A percentile compares a stretch with the other conserved stretches of the same genome.
Evolutionary conservation across 1,140 invertebrate genomes (phyloP).

Genomic region (Octopus sinensis): DNA sequence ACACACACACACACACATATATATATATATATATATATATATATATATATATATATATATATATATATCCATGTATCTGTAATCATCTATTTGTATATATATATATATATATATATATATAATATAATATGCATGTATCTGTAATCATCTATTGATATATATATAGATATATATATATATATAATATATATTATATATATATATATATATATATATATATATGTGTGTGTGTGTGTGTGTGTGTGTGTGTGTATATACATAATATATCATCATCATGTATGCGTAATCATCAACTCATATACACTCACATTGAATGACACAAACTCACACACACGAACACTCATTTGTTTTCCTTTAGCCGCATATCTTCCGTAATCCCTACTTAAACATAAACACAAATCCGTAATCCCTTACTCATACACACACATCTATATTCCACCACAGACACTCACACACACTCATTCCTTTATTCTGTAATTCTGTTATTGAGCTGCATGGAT

Average conservation of each 20-base stretch:
- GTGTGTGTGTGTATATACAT: neutral
- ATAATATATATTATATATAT: slow-evolving; percentile 5
- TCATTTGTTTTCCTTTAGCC: no score
- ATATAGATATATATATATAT: neutral
- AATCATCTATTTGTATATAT: neutral
- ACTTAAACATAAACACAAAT: no score
- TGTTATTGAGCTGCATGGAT: neutral
- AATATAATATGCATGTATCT: neutral
- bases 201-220: neutral
- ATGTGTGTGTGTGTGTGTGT: neutral
- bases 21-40: slow-evolving; percentile 5
- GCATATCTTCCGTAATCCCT: no score
- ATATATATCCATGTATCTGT: neutral
- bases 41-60: neutral
- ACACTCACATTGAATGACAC: no score
- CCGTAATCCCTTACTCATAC: no score
- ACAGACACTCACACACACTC: no score
- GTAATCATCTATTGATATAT: neutral
- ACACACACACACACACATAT: neutral
- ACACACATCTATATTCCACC: no score
- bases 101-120: neutral
- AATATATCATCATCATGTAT: no score
- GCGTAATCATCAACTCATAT: no score
- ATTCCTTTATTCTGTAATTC: no score
- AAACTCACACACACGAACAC: no score